Conservation (phyloP, 2,888 invertebrate genomes). For the Dascillus cervinus region DNA sequence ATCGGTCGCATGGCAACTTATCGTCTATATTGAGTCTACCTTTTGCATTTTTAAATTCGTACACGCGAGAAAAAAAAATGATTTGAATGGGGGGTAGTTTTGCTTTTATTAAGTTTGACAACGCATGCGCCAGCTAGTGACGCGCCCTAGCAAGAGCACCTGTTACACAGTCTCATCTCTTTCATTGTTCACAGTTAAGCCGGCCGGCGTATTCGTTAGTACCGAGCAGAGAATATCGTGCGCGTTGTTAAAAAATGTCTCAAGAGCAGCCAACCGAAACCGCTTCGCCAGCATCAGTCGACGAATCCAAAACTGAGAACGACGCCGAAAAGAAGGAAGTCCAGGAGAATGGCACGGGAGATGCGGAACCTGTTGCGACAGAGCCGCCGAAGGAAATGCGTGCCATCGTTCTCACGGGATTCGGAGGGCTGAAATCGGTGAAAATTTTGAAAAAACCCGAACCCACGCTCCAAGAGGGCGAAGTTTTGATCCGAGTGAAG, state of each 20-base stretch:
- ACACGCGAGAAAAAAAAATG: no score
- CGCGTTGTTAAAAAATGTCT: conserved; percentile 23
- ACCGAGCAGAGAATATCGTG: conserved; percentile 17
- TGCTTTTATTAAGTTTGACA: conserved; percentile 4
- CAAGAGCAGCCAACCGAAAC: conserved; percentile 27
- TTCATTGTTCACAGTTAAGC: conserved; percentile 13
- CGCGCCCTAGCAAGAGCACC: conserved; percentile 36
- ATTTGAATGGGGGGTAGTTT: conserved; percentile 8
- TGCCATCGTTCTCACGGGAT: conserved; percentile 75
- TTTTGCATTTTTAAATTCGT: no score
- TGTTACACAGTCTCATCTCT: conserved; percentile 24
- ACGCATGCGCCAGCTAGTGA: conserved; percentile 31
- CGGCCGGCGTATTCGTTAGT: conserved; percentile 23
- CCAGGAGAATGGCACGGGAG: conserved; percentile 43
- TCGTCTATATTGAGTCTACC: no score
- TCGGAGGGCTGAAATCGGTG: conserved; percentile 78
- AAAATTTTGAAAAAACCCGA: conserved; percentile 77
- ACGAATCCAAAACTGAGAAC: conserved; percentile 26
- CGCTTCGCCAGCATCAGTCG: conserved; percentile 19
- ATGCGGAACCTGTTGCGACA: conserved; percentile 34
- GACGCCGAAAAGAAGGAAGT: conserved; percentile 27
- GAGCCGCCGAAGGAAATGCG: conserved; percentile 74
- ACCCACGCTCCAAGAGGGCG: conserved; percentile 61
- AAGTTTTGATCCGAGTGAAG: conserved; percentile 75
- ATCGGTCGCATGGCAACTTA: no score